A percentile compares a stretch with the other conserved stretches of the same genome.
Conservation (phyloP, 2,797 vertebrate species). For the Darevskia nairensis region DNA sequence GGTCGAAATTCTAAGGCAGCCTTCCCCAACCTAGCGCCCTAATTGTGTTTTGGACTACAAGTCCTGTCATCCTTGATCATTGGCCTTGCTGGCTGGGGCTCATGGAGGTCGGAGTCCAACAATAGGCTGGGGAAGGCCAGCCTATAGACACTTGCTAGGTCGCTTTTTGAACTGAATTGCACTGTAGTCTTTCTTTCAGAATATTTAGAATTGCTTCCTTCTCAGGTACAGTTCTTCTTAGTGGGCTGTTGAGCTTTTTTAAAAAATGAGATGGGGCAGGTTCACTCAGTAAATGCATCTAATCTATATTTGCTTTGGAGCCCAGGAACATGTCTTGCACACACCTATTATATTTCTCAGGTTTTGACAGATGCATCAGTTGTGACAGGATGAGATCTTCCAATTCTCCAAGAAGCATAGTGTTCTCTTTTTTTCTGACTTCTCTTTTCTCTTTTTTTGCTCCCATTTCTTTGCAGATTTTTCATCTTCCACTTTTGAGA, state of each 20-base stretch:
- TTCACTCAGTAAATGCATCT: not conserved
- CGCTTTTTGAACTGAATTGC: not conserved
- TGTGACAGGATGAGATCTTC: not conserved
- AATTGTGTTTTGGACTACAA: no score
- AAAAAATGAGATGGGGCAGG: not conserved
- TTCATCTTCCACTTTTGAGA: not conserved
- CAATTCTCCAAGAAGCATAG: not conserved
- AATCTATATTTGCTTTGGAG: not conserved
- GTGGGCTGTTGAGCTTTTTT: not conserved
- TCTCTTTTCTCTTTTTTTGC: not conserved
- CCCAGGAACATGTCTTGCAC: not conserved
- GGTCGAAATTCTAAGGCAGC: not conserved
- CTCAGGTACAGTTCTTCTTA: not conserved
- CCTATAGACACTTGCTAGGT: not conserved
- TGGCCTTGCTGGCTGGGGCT: no score
- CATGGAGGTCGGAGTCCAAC: no score
- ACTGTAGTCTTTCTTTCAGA: not conserved
- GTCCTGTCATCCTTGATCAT: no score
- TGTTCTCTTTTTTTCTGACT: not conserved
- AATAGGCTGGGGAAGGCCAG: no score
- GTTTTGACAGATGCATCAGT: not conserved
- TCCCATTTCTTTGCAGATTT: not conserved
- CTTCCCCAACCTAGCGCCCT: no score
- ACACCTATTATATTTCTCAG: not conserved
- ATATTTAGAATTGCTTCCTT: not conserved